These are phyloP conservation scores for Apaloderma vittatum DNA, from an alignment of 2,113 vertebrate species.

Conservation along the genomic window DNA sequence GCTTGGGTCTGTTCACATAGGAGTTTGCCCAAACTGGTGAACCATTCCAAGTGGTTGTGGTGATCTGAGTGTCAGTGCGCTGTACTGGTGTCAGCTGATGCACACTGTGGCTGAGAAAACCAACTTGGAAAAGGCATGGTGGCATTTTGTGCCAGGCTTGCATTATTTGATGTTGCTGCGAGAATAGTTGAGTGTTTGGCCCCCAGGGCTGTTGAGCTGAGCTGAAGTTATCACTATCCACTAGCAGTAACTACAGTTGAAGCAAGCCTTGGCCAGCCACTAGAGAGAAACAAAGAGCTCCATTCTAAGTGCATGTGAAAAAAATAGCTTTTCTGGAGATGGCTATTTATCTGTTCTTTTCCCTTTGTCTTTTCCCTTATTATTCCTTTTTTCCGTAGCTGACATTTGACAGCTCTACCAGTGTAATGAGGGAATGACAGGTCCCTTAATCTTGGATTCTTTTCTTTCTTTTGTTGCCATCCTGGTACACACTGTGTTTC, in stretches of 20 bases:
- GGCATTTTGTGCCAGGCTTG: neutral
- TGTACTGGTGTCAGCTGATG: neutral
- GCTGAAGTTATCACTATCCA: neutral
- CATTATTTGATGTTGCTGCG: neutral
- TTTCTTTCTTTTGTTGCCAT: neutral
- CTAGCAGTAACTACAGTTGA: neutral
- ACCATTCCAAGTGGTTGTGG: neutral
- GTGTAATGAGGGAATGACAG: fast-evolving
- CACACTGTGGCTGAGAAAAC: neutral
- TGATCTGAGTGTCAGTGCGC: fast-evolving
- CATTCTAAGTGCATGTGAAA: neutral
- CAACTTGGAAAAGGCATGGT: fast-evolving
- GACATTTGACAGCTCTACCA: neutral
- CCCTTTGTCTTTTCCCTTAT: neutral
- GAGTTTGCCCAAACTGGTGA: neutral
- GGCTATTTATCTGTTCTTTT: neutral
- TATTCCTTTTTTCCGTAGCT: neutral
- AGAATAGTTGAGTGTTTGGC: neutral
- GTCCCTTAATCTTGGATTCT: neutral
- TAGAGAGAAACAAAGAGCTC: constrained; percentile 4
- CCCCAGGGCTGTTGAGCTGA: neutral
- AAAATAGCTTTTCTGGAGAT: neutral
- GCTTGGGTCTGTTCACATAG: fast-evolving
- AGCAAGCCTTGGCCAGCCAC: neutral
- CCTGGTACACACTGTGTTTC: neutral